Evolutionary conservation across 1,140 invertebrate species (phyloP), one percentile per base, ranked within the genome.

Genomic region (Drosophila punjabiensis): DNA sequence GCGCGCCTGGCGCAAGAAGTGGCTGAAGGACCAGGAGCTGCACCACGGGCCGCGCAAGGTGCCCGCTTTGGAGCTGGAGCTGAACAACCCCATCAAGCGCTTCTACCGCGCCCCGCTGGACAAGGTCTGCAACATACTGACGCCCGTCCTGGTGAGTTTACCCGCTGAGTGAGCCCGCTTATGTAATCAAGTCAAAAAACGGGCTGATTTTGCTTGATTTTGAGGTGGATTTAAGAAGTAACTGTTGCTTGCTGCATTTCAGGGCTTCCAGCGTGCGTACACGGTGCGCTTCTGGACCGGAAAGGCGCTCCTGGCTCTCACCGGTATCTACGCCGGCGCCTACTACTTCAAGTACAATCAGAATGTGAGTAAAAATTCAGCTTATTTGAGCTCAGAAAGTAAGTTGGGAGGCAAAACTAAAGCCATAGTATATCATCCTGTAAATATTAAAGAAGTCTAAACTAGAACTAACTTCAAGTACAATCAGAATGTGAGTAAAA

Each of bases 281-380:
- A 82, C 94, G 24, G 85, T 95, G 50, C 95, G 97, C 76, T 95
- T 94, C 74, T 92, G 95, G 47, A 94, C 95, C 53, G 96, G 95
- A 16, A 97, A 96, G 94, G 24, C 94, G n/a, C 70, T 94, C 3
- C 79, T 96, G 33, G 82, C 93, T 16, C 67, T 95, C 16, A 64
- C 94, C 41, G 92, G 84, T n/a, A 68, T 95, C 16, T 95, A 96
- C 80, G 84, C 81, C 52, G 74, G 76, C 9, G 94, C 94, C 63
- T 97, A 98, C 91, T 97, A 97, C 77, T 95, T 96, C 52, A 97
- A 97, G 94, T 98, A 97, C 83, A 95, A 97, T 93, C 94, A 93
- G 68, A 95, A 96, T 93, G 96, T 96, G 94, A 95, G 95, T 95
- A 28, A 61, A 59, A 61, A 59, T 10, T 20, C 14, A 0, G 16